Conservation (phyloP, 2,797 vertebrate genomes). For the Ciconia nigra region DNA sequence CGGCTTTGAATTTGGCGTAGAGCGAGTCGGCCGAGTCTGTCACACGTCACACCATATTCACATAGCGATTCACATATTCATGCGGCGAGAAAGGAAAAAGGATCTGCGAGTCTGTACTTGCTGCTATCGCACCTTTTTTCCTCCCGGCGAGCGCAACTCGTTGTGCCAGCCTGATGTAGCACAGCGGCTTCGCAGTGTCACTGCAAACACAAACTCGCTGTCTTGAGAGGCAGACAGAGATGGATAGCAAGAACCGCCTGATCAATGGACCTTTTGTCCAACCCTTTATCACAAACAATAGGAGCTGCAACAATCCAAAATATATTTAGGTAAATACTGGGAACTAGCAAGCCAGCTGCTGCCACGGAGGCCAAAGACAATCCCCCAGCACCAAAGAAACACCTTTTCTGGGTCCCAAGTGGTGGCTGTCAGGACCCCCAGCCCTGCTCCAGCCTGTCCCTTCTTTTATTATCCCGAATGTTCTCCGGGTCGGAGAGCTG, state of each 20-base stretch:
- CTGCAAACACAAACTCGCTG: background rate
- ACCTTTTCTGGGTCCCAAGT: background rate
- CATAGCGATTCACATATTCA: fast-evolving
- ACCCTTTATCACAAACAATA: conserved; percentile 7
- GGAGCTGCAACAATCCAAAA: background rate
- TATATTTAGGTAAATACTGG: background rate
- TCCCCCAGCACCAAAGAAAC: background rate
- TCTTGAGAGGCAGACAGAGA: background rate
- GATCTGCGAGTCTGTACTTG: background rate
- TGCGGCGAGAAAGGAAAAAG: fast-evolving
- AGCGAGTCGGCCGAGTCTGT: fast-evolving
- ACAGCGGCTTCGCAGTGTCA: background rate
- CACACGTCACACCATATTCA: fast-evolving
- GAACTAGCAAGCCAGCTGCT: background rate
- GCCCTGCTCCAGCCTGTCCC: background rate
- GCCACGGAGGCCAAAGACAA: background rate
- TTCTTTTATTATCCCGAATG: background rate
- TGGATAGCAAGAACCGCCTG: background rate
- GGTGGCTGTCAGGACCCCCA: background rate
- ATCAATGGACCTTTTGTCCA: conserved; percentile 48
- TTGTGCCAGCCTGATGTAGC: background rate
- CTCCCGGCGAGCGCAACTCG: fast-evolving
- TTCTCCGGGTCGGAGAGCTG: background rate
- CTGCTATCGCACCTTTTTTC: background rate
- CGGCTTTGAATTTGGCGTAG: background rate